Evolutionary conservation across 2,113 vertebrate genomes (phyloP).

Genomic region (Passer montanus): DNA sequence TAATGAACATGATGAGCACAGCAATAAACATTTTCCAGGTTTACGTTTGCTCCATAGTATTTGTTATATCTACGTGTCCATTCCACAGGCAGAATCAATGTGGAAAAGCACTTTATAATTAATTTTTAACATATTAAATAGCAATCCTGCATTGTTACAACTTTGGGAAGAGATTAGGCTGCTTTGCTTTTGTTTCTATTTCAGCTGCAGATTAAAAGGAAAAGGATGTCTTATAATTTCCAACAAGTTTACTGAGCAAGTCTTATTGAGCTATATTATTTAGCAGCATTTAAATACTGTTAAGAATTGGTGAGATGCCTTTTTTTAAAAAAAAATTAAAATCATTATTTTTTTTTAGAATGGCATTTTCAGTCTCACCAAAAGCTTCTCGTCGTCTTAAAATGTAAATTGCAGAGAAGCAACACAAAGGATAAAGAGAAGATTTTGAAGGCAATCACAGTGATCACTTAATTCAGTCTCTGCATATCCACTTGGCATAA

Average conservation of each 20-base stretch:
- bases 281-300: constrained; percentile 40
- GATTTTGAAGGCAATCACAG: constrained; percentile 85
- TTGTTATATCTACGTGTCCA: not conserved
- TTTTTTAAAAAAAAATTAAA: constrained; percentile 57
- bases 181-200: not conserved
- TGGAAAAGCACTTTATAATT: constrained; percentile 17
- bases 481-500: constrained; percentile 88
- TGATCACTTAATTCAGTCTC: constrained; percentile 88
- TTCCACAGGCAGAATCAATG: not conserved
- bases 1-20: not conserved
- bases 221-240: constrained; percentile 25
- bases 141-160: constrained; percentile 21
- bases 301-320: not conserved
- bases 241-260: constrained; percentile 52
- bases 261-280: constrained; percentile 13
- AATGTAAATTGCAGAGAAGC: constrained; percentile 84
- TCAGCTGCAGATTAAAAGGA: constrained; percentile 21
- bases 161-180: constrained; percentile 1
- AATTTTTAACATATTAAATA: constrained; percentile 44
- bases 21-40: not conserved
- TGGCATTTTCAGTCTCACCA: constrained; percentile 74
- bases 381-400: constrained; percentile 78
- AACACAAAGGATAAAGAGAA: constrained; percentile 84
- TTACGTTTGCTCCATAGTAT: not conserved
- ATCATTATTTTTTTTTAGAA: constrained; percentile 55